Base-by-base conservation (phyloP, 2,113 vertebrate species). In the Eolophus roseicapilla region DNA sequence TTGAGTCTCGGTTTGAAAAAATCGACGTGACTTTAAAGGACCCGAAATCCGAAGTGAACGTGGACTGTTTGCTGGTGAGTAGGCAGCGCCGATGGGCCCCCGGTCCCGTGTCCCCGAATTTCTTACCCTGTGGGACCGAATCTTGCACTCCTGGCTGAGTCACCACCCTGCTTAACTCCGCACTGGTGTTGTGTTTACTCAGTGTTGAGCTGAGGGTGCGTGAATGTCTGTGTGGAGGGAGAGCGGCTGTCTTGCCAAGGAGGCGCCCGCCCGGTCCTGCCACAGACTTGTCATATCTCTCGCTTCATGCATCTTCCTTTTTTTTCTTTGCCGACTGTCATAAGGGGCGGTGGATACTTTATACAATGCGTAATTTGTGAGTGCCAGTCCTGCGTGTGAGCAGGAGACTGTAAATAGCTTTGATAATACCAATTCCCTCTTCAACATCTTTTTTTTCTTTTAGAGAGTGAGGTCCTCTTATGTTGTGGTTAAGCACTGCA, bases 1-100 rank as follows among this genome's bases (percentile, higher is more conserved):
- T 99, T 97, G 98, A 98, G 96, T 98, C 98, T 97, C 99, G 99
- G 7, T 99, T 99, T 98, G 99, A 99, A 82, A 99, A 99, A 98
- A 99, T 99, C 98, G 99, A 99, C 97, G 98, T 98, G 97, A 99
- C 99, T 98, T 96, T 99, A 96, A 98, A 99, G 97, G 99, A 99
- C 95, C 99, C 99, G 88, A 99, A 99, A 93, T 99, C 99, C 57
- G 99, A 99, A 98, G 97, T 99, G 96, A 99, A 99, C 97, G 99
- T 99, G 91, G 99, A 99, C 98, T 99, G 99, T 90, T 97, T 99
- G 95, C 98, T 99, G 99, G 99, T 99, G 98, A 99, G 99, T 99
- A 88, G 65, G 37, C 39, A 88, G 76, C 60, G 53, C 68, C 53
- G 5, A 3, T 90, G 88, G 73, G 52, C 33, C 53, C 57, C 63